Percentiles rank a stretch among this genome's conserved stretches.
Evolutionary conservation across 1,140 invertebrate genomes (phyloP).

Genomic region (Drosophila pectinifera): DNA sequence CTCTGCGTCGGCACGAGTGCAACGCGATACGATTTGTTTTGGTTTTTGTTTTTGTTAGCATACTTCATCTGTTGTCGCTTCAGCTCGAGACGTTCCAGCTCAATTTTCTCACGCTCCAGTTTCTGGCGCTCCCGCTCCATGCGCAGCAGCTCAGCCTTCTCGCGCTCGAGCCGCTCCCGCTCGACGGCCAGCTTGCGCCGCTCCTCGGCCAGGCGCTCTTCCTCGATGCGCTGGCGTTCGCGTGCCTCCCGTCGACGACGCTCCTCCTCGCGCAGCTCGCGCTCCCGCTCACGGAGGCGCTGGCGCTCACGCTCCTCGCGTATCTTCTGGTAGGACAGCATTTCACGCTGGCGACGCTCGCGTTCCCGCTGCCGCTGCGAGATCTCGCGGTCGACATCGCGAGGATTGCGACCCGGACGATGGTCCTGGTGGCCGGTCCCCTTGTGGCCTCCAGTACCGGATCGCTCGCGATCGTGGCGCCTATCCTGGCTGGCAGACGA

Average conservation of each 20-base stretch:
- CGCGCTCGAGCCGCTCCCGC: constrained; percentile 90
- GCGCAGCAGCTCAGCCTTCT: constrained; percentile 92
- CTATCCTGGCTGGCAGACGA: constrained; percentile 36
- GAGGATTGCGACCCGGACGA: constrained; percentile 57
- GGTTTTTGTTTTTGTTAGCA: constrained; percentile 62
- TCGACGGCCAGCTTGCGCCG: constrained; percentile 91
- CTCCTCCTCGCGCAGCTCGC: constrained; percentile 91
- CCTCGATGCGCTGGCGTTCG: constrained; percentile 91
- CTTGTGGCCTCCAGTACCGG: constrained; percentile 41
- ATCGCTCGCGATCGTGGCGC: constrained; percentile 67
- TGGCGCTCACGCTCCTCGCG: constrained; percentile 92
- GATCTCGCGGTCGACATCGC: constrained; percentile 75
- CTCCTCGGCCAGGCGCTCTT: constrained; percentile 91
- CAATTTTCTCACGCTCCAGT: constrained; percentile 92
- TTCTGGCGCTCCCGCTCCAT: constrained; percentile 93
- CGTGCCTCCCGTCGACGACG: constrained; percentile 91
- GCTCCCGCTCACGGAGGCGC: constrained; percentile 90
- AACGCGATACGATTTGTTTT: constrained; percentile 43
- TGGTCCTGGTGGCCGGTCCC: constrained; percentile 37
- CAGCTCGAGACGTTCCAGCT: constrained; percentile 92
- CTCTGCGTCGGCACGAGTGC: constrained; percentile 35
- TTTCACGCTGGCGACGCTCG: constrained; percentile 79
- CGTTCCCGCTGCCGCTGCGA: constrained; percentile 72
- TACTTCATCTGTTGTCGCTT: constrained; percentile 90
- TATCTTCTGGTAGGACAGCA: constrained; percentile 82